Evolutionary conservation across 2,797 vertebrate genomes (phyloP).

Genomic region (Poeciliopsis paucimaculata): DNA sequence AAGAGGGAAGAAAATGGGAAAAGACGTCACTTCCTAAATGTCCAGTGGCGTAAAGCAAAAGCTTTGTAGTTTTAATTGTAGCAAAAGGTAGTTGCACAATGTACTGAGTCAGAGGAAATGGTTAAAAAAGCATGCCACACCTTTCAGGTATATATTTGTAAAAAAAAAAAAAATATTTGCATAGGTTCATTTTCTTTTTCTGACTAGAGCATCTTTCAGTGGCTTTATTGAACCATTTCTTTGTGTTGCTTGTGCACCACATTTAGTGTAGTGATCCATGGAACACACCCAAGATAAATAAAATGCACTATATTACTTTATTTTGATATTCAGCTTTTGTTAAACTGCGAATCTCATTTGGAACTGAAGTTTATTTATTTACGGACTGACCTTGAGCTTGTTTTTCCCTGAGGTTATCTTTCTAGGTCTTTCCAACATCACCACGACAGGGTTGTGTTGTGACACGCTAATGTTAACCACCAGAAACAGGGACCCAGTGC

Average conservation of each 20-base stretch:
- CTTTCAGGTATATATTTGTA: not conserved
- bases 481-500: constrained; percentile 55
- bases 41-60: not conserved
- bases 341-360: not conserved
- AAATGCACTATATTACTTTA: not conserved
- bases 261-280: not conserved
- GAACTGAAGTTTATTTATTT: not conserved
- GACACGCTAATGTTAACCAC: not conserved
- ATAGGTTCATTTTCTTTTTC: not conserved
- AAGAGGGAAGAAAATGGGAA: not conserved
- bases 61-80: not conserved
- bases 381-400: not conserved
- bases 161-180: not conserved
- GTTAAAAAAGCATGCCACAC: not conserved
- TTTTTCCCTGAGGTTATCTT: not conserved
- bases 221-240: not conserved
- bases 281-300: not conserved
- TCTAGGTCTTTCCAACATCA: not conserved
- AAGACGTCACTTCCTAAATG: not conserved
- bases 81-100: not conserved
- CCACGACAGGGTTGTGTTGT: not conserved
- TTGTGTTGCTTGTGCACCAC: not conserved
- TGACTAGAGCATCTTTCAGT: not conserved
- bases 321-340: not conserved
- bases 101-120: not conserved